phyloP scores from a whole-genome alignment of 2,113 vertebrate genomes.

The Colinus virginianus region DNA sequence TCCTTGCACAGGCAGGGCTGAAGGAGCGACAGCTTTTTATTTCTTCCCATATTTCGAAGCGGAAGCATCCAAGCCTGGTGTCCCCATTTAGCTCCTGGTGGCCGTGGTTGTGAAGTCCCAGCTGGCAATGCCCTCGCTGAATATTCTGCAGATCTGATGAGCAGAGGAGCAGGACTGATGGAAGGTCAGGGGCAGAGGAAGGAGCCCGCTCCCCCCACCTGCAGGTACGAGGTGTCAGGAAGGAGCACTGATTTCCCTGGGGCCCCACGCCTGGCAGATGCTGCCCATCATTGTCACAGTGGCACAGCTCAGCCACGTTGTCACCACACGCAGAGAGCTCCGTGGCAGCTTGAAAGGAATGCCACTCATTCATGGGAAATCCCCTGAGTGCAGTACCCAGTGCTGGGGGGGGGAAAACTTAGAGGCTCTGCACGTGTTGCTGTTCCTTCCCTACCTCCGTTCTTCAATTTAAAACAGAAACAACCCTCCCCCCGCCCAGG shows the following conservation, averaged over 20 bases:
- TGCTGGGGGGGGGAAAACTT: not conserved
- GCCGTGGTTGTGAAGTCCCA: not conserved
- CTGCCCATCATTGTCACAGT: not conserved
- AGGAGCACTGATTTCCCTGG: slow-evolving; percentile 3
- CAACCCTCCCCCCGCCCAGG: not conserved
- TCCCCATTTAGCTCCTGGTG: not conserved
- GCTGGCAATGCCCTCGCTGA: no score
- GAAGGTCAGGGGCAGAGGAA: not conserved
- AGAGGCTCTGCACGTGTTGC: not conserved
- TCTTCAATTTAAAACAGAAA: not conserved
- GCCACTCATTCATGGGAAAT: not conserved
- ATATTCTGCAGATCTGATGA: not conserved
- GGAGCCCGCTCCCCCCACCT: not conserved
- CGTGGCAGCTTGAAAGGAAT: not conserved
- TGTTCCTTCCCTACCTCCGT: not conserved
- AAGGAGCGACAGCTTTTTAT: not conserved
- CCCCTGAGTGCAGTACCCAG: not conserved
- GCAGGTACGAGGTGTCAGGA: not conserved
- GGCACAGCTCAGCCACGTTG: not conserved
- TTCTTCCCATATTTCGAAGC: not conserved
- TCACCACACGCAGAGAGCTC: not conserved
- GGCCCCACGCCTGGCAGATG: not conserved
- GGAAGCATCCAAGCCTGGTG: not conserved
- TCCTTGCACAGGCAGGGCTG: not conserved
- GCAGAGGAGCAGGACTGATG: not conserved